Evolutionary conservation across 30 jellyfish, hydroid and myxozoan genomes (phyloP).

Genomic region (Aurelia aurita): DNA sequence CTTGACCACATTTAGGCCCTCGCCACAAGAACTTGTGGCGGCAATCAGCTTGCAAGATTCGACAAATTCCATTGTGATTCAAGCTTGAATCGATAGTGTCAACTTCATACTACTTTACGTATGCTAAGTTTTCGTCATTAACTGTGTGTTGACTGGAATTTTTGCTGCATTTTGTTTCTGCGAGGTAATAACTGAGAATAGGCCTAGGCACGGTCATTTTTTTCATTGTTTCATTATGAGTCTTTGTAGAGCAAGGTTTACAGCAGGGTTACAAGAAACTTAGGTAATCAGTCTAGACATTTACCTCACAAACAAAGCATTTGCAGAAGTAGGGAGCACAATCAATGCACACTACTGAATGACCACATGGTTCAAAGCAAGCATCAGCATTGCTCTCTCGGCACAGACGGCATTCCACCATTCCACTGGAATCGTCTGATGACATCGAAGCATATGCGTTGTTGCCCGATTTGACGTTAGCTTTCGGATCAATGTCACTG

Average conservation of each 20-base stretch:
- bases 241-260: background rate
- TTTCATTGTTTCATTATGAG: background rate
- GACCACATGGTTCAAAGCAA: conserved; percentile 62
- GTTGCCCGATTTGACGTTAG: background rate
- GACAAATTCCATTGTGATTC: too few relatives aligned
- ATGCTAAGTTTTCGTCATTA: too few relatives aligned
- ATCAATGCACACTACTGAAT: conserved; percentile 46
- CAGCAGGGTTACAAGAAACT: conserved; percentile 63
- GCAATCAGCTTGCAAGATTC: too few relatives aligned
- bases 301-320: conserved; percentile 64
- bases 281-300: conserved; percentile 25
- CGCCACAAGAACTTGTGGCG: too few relatives aligned
- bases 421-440: conserved; percentile 51
- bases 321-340: conserved; percentile 65
- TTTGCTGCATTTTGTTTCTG: too few relatives aligned
- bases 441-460: conserved; percentile 27
- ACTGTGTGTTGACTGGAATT: too few relatives aligned
- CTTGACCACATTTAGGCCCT: too few relatives aligned
- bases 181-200: too few relatives aligned
- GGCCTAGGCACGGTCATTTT: too few relatives aligned
- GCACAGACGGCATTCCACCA: conserved; percentile 60
- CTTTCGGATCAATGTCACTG: background rate
- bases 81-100: too few relatives aligned
- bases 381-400: conserved; percentile 53
- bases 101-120: too few relatives aligned